Evolutionary conservation across 2,888 invertebrate genomes (phyloP), one percentile per base, ranked within the genome.

Genomic region (Drosophila parthenogenetica): DNA sequence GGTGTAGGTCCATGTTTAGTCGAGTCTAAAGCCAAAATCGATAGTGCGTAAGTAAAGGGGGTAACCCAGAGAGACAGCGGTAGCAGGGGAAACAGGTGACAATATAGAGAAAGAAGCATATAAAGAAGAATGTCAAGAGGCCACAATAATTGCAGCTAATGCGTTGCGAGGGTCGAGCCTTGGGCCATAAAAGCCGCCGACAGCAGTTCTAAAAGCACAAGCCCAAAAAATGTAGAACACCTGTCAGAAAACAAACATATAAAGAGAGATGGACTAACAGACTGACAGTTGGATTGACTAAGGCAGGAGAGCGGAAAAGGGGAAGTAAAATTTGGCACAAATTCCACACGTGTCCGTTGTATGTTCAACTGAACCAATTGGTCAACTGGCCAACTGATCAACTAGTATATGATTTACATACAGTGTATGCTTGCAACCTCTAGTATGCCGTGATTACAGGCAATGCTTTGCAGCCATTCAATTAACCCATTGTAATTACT

Each of bases 91-190:
- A 5, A 17, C 17, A 22, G n/a, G 39, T 14, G 19, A 11, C 32
- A 43, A 43, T 35, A 29, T 48, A 54, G 16, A 22, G 45, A 40
- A 35, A 22, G 32, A 2, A 14, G 57, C 46, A 57, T 79, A 86
- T 78, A 88, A 80, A 86, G 77, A 85, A 85, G 81, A 85, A 86
- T 85, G 85, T 88, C 85, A 85, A 85, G 85, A 85, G 85, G 85
- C 84, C 85, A 84, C 85, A 88, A 88, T 85, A 85, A 85, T 85
- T 87, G 78, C 81, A 86, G 73, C 88, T 88, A 85, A 85, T 85
- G 74, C 85, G 59, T 39, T 55, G 29, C 69, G 84, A 85, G 87
- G 85, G 85, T 80, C 80, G 65, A 48, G 79, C 85, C 87, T 87
- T 84, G 82, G 71, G 69, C 87, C 73, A 87, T 59, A 77, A 86